Evolutionary conservation across 1,140 invertebrate genomes (phyloP).

Genomic region (Oscheius sp.): DNA sequence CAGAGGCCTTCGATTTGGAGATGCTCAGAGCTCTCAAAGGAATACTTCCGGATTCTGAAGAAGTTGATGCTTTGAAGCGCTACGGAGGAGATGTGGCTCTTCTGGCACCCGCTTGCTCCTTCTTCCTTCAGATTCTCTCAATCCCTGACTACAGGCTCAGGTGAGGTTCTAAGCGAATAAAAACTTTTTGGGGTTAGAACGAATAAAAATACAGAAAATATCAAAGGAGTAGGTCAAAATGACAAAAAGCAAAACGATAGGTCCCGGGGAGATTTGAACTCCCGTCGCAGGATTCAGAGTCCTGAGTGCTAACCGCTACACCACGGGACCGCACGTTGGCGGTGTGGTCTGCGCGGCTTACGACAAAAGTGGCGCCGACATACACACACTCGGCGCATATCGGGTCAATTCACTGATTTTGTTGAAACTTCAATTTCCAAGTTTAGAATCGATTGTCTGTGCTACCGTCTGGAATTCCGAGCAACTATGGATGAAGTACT

Average conservation of each 20-base stretch:
- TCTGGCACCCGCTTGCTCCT: slow-evolving; percentile 13
- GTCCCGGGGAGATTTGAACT: slow-evolving; percentile 11
- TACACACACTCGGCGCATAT: too few species aligned
- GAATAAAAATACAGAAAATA: too few species aligned
- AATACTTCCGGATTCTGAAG: slow-evolving; percentile 13
- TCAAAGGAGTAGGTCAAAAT: too few species aligned
- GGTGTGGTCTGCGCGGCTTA: too few species aligned
- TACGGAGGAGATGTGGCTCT: slow-evolving; percentile 27
- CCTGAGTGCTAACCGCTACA: slow-evolving; percentile 23
- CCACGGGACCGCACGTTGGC: slow-evolving; percentile 13
- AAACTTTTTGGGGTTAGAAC: too few species aligned
- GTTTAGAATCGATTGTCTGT: slow-evolving; percentile 12
- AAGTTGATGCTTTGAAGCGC: slow-evolving; percentile 21
- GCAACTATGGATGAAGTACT: not conserved
- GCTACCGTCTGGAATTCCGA: slow-evolving; percentile 13
- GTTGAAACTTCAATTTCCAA: too few species aligned
- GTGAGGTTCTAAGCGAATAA: too few species aligned
- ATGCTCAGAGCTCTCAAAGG: not conserved
- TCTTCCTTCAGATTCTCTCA: slow-evolving; percentile 26
- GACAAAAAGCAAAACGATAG: not conserved
- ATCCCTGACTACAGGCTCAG: slow-evolving; percentile 18
- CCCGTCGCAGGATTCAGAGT: slow-evolving; percentile 16
- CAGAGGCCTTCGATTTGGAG: slow-evolving; percentile 7
- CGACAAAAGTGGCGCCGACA: too few species aligned
- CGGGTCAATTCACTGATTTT: not conserved